Base-by-base conservation (phyloP, 2,888 invertebrate species). In the Drosophila robusta region DNA sequence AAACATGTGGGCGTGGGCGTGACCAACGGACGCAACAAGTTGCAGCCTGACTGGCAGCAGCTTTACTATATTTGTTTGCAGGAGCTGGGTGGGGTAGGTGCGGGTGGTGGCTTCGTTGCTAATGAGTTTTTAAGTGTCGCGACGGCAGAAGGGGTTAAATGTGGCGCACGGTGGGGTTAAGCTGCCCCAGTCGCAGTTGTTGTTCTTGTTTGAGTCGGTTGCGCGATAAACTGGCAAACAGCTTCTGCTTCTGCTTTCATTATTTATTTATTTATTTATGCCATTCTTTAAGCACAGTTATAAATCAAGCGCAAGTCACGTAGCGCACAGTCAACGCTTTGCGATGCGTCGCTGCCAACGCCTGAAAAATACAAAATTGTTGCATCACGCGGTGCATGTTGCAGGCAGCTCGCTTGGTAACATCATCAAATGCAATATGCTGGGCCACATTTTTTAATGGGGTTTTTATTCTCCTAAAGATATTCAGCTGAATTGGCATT, bases 271-370 rank as follows among this genome's bases (percentile, higher is more conserved):
- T 57, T 67, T 58, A 51, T 70, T 71, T 78, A 52, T 50, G 65
- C 32, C 11, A 64, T 47, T 70, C 66, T 73, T 70, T 70, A 71
- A 63, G 69, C 79, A 65, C 84, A 49, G 87, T 78, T 77, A 74
- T 81, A 84, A 83, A 83, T 84, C 77, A 70, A 70, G 68, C 78
- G 50, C 70, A 64, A 85, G 83, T 72, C 82, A 83, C 87, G 87
- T 86, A 32, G 62, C 51, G 38, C 55, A 18, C 60, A 56, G 51
- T 47, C 74, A 29, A 42, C 67, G 50, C 5, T 46, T 18, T 39
- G 7, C 5, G 50, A 12, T 47, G 65, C 32, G 46, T 29, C 44
- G 42, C 47, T 34, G 24, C 8, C 39, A 39, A 22, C 46, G 38
- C 7, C 36, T 5, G n/a, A 57, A 5, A 39, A 16, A 39, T 9